Evolutionary conservation across 1,140 invertebrate genomes (phyloP).

Genomic region (Diorhabda elongata): DNA sequence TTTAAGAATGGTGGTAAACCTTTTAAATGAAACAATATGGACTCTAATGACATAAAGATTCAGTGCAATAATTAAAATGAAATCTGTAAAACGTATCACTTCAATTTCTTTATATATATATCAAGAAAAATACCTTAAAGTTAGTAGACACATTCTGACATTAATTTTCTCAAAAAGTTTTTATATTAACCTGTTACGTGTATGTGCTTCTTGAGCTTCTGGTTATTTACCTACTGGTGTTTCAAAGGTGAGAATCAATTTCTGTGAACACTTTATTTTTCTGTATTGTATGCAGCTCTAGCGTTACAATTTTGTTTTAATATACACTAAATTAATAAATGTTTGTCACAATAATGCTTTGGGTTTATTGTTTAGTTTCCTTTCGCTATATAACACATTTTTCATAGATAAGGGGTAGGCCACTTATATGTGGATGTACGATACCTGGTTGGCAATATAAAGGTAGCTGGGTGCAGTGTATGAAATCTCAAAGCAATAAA

Average conservation of each 20-base stretch:
- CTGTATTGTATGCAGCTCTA: conserved; percentile 44
- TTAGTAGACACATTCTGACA: no score
- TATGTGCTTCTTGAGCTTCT: conserved; percentile 8
- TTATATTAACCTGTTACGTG: no score
- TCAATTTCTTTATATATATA: no score
- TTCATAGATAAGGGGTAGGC: conserved; percentile 25
- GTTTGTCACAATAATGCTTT: conserved; percentile 50
- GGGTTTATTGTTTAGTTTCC: conserved; percentile 47
- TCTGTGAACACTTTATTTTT: conserved; percentile 34
- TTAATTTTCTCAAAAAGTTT: no score
- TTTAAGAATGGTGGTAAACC: no score
- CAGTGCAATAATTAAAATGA: no score
- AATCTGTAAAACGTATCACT: no score
- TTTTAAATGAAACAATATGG: no score
- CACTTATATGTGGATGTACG: conserved; percentile 1
- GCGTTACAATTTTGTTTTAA: conserved; percentile 45
- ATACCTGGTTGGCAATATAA: not conserved
- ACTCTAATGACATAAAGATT: no score
- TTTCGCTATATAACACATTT: conserved; percentile 33
- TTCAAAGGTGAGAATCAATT: conserved; percentile 3
- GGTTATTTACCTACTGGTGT: conserved; percentile 7
- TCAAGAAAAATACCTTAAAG: no score
- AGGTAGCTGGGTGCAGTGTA: not conserved
- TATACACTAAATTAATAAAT: conserved; percentile 49
- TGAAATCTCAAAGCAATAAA: no score